These are phyloP conservation scores for Boulengeromyrus knoepffleri DNA, from an alignment of 2,113 vertebrate genomes.

Conservation along the genomic window DNA sequence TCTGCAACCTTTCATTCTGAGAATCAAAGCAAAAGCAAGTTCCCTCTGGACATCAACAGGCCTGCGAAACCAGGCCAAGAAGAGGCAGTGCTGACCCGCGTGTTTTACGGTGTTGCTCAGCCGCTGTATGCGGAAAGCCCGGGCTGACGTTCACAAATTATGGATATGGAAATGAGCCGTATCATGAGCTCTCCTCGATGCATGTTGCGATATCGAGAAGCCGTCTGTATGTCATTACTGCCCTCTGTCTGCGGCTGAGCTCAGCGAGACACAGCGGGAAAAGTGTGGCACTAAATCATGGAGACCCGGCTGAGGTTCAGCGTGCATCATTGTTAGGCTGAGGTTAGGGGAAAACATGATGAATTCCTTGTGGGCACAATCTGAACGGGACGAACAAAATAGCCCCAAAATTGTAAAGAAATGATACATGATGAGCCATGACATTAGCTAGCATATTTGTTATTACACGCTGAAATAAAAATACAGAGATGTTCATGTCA, in stretches of 20 bases:
- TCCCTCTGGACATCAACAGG: not conserved
- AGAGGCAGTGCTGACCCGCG: not conserved
- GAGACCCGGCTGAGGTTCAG: not conserved
- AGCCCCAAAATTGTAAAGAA: constrained; percentile 10
- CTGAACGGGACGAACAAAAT: not conserved
- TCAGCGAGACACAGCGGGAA: not conserved
- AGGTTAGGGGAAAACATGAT: not conserved
- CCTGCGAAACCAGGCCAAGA: not conserved
- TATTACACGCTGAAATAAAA: not conserved
- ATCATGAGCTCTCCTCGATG: not conserved
- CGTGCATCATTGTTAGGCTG: not conserved
- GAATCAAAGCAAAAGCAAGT: not conserved
- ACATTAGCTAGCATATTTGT: not conserved
- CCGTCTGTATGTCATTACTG: not conserved
- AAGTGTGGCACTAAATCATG: not conserved
- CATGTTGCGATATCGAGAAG: not conserved
- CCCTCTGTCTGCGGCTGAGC: not conserved
- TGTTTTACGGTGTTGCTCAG: not conserved
- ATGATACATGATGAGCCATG: not conserved
- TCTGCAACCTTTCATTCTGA: not conserved
- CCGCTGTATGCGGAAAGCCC: constrained; percentile 25
- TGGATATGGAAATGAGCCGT: not conserved
- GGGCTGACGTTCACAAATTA: not conserved
- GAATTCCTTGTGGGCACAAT: not conserved
- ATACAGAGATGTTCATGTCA: not conserved